Percentiles rank a stretch among this genome's conserved stretches.
These are phyloP conservation scores for Deladenus siricidicola DNA, from an alignment of 2,888 invertebrate genomes.

Conservation along the genomic window DNA sequence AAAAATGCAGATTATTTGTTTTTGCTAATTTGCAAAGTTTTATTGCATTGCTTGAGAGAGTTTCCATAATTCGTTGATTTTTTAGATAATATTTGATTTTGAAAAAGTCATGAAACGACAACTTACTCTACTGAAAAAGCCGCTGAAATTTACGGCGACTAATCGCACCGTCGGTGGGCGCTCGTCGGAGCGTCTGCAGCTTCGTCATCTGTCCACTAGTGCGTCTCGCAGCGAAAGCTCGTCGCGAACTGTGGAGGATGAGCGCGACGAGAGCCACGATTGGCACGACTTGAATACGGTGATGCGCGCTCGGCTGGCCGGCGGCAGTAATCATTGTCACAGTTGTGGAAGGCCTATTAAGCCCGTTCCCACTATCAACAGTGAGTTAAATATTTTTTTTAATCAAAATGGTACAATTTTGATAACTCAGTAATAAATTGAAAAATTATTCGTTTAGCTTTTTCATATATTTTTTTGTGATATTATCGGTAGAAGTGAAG, in stretches of 20 bases:
- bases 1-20: no score
- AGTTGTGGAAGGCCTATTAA: slow-evolving; percentile 44
- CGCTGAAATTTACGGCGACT: background rate
- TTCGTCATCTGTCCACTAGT: no score
- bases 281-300: background rate
- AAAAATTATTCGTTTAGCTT: background rate
- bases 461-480: background rate
- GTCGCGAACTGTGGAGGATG: no score
- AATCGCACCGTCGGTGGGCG: background rate
- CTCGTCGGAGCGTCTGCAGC: no score
- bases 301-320: background rate
- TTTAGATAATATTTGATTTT: no score
- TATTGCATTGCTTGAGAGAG: no score
- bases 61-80: no score
- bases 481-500: background rate
- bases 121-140: background rate
- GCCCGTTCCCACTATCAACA: slow-evolving; percentile 36
- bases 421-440: background rate
- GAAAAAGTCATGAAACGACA: background rate
- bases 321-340: slow-evolving; percentile 29
- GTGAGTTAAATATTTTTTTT: slow-evolving; percentile 29
- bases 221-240: no score
- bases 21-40: no score
- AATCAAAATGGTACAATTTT: no score
- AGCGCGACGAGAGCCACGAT: background rate